phyloP scores from a whole-genome alignment of 2,113 vertebrate species.

The Climacteris rufus region DNA sequence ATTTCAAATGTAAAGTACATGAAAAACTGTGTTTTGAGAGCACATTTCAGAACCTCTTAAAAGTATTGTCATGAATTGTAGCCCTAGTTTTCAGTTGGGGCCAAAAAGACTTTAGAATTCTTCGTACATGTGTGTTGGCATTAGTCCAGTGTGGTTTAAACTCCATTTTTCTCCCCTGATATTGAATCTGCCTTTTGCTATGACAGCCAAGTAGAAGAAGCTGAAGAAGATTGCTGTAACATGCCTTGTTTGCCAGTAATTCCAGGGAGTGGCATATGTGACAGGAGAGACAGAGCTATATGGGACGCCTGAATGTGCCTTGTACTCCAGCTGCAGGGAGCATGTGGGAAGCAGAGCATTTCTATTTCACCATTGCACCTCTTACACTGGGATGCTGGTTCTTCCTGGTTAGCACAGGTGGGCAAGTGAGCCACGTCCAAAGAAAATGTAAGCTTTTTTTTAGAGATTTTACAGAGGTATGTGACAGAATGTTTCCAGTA shows the following conservation, averaged over 20 bases:
- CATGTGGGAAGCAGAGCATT: neutral
- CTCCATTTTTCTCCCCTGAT: neutral
- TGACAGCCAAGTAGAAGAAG: neutral
- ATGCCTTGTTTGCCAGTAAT: neutral
- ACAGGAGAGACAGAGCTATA: neutral
- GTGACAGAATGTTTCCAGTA: neutral
- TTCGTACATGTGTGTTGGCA: fast-evolving
- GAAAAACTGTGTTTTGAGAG: neutral
- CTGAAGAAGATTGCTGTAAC: neutral
- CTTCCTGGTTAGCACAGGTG: neutral
- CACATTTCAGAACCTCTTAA: neutral
- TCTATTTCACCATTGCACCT: neutral
- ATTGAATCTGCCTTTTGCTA: neutral
- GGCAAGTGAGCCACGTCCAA: neutral
- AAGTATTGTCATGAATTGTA: neutral
- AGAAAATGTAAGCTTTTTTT: neutral
- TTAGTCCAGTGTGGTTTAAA: neutral
- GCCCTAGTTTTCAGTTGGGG: neutral
- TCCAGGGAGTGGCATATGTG: neutral
- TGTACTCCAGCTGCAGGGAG: neutral
- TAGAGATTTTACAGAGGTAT: neutral
- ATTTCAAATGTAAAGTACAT: neutral
- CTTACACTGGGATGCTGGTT: neutral
- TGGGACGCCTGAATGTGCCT: fast-evolving
- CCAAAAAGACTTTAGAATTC: neutral